Evolutionary conservation across 2,113 vertebrate species (phyloP), one percentile per base, ranked within the genome.

Genomic region (Chionodraco myersi): DNA sequence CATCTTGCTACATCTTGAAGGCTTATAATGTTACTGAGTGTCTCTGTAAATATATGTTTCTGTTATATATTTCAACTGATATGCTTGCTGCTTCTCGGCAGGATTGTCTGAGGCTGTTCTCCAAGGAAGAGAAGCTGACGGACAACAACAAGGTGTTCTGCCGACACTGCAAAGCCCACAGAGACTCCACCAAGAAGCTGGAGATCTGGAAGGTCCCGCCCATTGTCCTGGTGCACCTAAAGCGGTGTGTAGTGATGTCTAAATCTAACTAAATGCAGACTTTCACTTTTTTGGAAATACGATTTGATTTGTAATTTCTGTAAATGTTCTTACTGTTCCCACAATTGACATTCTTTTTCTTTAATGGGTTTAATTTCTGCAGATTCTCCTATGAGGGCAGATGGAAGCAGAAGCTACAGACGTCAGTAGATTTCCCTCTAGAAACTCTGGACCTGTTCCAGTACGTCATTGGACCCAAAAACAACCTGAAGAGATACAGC

Each of bases 201-300:
- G 98, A 99, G 93, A 97, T 99, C 92, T 99, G 98, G 98, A 99
- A 99, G 86, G 89, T 99, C 36, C 98, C 98, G 0, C 98, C 97
- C 12, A 97, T 99, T 70, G 91, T 99, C 59, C 92, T 99, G 41
- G 96, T 99, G 54, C 98, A 99, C 91, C 90, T 99, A 81, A 99
- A 99, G 94, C 94, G 98, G 98, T 99, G 91, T 80, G 94, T 72
- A 36, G 12, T 48, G 11, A 14, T 21, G 0, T 11, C 41, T 10
- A 5, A 6, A 1, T 69, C n/a, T 11, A 62, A 12, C 58, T n/a
- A 60, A 60, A 18, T 53, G 4, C 30, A 45, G 11, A 14, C 0
- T 65, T 53, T n/a, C 10, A 36, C 1, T 15, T 3, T 41, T 71
- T 45, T 11, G 5, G 10, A 60, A 60, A 59, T 21, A 8, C 13